Evolutionary conservation across 2,888 invertebrate species (phyloP).

Genomic region (Myathropa florea): DNA sequence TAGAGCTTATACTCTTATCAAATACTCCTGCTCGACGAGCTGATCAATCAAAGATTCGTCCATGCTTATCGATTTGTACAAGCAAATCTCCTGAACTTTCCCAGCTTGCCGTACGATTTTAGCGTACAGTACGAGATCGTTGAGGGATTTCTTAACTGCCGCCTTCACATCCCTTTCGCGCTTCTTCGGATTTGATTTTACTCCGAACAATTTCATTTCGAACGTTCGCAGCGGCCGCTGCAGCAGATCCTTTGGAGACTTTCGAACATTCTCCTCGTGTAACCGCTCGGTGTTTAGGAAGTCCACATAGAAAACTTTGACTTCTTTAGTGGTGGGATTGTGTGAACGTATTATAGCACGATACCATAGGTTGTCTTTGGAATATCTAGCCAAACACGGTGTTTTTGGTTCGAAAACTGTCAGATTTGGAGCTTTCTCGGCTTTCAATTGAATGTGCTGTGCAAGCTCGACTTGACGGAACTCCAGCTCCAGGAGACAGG

Average conservation of each 20-base stretch:
- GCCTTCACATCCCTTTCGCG: conserved; percentile 76
- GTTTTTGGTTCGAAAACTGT: conserved; percentile 77
- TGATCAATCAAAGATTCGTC: conserved; percentile 32
- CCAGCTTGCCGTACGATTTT: conserved; percentile 70
- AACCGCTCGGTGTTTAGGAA: conserved; percentile 86
- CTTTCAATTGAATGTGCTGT: conserved; percentile 81
- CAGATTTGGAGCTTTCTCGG: conserved; percentile 80
- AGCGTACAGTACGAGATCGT: conserved; percentile 72
- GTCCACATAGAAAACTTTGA: conserved; percentile 88
- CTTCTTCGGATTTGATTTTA: conserved; percentile 78
- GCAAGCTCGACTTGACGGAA: conserved; percentile 82
- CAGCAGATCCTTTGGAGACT: conserved; percentile 82
- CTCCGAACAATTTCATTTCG: conserved; percentile 81
- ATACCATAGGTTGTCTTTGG: conserved; percentile 86
- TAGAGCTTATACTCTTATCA: conserved; percentile 20
- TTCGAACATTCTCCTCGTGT: conserved; percentile 80
- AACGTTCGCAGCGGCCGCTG: conserved; percentile 82
- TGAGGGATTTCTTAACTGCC: conserved; percentile 72
- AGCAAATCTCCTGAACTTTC: conserved; percentile 27
- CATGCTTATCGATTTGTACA: conserved; percentile 36
- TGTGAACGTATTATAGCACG: conserved; percentile 84
- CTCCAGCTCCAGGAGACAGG: conserved; percentile 78
- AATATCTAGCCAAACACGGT: conserved; percentile 84
- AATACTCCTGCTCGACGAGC: conserved; percentile 47
- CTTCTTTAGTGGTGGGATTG: conserved; percentile 79